These are phyloP conservation scores for Andrena minutula DNA, from an alignment of 2,888 invertebrate species.

Conservation along the genomic window DNA sequence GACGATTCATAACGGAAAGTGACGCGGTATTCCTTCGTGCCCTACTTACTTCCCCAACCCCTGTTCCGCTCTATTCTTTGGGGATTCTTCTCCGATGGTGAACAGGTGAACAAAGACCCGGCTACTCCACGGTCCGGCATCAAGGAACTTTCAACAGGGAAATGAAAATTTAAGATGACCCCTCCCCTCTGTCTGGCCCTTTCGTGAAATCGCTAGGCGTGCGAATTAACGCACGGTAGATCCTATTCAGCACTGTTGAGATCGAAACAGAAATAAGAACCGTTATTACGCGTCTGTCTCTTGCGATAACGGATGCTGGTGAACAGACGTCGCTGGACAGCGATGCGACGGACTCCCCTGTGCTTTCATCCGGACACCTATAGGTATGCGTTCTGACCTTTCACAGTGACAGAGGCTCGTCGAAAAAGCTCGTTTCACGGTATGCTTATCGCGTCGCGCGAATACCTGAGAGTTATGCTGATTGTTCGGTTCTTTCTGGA, in stretches of 20 bases:
- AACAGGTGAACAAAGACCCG: conserved; percentile 23
- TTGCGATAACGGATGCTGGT: too few species aligned
- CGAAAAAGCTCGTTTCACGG: conserved; percentile 61
- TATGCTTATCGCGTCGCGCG: conserved; percentile 37
- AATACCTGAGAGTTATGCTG: conserved; percentile 26
- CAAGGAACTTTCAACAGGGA: conserved; percentile 42
- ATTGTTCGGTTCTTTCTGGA: background rate
- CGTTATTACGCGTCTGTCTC: too few species aligned
- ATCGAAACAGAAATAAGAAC: too few species aligned
- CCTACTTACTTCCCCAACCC: conserved; percentile 2
- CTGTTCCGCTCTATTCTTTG: conserved; percentile 10
- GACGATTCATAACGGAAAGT: conserved; percentile 26
- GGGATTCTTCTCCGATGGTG: conserved; percentile 21
- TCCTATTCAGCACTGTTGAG: too few species aligned
- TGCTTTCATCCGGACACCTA: background rate
- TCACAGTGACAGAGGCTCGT: background rate
- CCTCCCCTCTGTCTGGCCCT: too few species aligned
- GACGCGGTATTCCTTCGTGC: conserved; percentile 9
- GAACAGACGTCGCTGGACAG: background rate
- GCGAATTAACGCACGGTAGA: too few species aligned
- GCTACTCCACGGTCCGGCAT: conserved; percentile 24
- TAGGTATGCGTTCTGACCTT: background rate
- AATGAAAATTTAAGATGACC: conserved; percentile 52
- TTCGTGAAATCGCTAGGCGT: too few species aligned
- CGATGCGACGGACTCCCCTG: background rate